Conservation (phyloP, 1,140 invertebrate species). For the Drosophila ironensis region DNA sequence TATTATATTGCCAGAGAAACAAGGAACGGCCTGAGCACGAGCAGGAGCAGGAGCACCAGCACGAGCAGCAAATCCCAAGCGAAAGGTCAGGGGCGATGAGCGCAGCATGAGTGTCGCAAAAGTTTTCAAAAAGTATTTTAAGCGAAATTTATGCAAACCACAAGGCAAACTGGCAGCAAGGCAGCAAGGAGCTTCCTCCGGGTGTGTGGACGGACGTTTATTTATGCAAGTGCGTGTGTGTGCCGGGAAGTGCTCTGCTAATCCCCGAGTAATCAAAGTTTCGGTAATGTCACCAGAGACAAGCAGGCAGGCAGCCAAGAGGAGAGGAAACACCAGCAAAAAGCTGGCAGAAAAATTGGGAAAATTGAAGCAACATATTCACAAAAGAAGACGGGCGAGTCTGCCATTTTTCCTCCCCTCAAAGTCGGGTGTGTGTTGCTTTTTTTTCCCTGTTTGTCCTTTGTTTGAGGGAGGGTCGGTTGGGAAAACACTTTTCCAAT, state of each 20-base stretch:
- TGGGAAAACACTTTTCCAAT: constrained; percentile 79
- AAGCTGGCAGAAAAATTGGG: constrained; percentile 48
- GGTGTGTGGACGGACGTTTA: constrained; percentile 3
- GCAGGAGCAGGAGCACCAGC: no score
- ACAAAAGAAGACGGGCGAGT: constrained; percentile 6
- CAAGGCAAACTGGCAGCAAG: constrained; percentile 67
- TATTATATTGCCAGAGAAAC: neutral
- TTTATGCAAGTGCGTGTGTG: constrained; percentile 28
- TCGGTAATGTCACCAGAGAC: constrained; percentile 66
- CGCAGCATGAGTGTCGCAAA: constrained; percentile 61
- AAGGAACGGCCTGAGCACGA: no score
- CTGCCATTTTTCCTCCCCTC: neutral
- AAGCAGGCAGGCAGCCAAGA: constrained; percentile 21
- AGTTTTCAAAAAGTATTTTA: constrained; percentile 80
- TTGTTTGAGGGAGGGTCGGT: neutral
- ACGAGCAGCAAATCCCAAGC: constrained; percentile 32
- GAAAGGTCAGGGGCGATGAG: constrained; percentile 34
- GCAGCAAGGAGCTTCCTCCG: constrained; percentile 23
- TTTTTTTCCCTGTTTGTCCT: neutral
- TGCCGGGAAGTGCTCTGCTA: constrained; percentile 51
- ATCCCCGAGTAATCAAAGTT: constrained; percentile 81
- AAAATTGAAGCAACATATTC: constrained; percentile 40
- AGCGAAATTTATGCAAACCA: constrained; percentile 79
- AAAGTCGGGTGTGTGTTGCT: no score
- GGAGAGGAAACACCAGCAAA: constrained; percentile 27